Evolutionary conservation across 1,140 invertebrate species (phyloP).

Genomic region (Micrasema longulum): DNA sequence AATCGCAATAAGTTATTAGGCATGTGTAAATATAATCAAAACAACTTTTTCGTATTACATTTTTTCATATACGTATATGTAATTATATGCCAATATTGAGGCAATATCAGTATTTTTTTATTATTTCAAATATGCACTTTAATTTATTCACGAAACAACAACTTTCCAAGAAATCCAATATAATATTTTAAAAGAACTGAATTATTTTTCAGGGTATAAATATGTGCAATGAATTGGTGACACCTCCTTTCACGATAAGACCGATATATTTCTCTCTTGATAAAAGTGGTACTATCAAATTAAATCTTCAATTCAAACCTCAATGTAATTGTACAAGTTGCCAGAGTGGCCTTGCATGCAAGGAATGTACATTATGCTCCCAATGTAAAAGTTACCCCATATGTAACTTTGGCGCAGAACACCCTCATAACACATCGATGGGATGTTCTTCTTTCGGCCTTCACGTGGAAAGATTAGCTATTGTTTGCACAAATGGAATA

Average conservation of each 20-base stretch:
- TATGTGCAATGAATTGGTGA: not conserved
- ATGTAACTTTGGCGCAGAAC: not conserved
- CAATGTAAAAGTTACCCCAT: not conserved
- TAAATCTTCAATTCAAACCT: not conserved
- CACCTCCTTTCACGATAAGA: not conserved
- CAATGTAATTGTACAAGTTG: not conserved
- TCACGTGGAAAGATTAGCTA: conserved; percentile 23
- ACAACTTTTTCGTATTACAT: no score
- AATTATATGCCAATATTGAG: no score
- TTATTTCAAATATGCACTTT: no score
- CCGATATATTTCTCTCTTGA: not conserved
- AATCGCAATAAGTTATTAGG: no score
- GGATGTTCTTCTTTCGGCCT: conserved; percentile 17
- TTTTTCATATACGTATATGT: no score
- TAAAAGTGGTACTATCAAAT: not conserved
- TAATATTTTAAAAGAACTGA: no score
- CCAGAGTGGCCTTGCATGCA: not conserved
- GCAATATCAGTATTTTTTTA: no score
- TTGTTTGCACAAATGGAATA: conserved; percentile 20
- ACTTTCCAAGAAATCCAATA: no score
- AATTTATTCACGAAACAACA: no score
- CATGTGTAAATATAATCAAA: no score
- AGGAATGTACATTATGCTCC: conserved; percentile 1
- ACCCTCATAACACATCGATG: not conserved
- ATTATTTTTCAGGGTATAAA: conserved; percentile 23